These are phyloP conservation scores for Notechis scutatus DNA, from an alignment of 2,113 vertebrate species.

Conservation along the genomic window DNA sequence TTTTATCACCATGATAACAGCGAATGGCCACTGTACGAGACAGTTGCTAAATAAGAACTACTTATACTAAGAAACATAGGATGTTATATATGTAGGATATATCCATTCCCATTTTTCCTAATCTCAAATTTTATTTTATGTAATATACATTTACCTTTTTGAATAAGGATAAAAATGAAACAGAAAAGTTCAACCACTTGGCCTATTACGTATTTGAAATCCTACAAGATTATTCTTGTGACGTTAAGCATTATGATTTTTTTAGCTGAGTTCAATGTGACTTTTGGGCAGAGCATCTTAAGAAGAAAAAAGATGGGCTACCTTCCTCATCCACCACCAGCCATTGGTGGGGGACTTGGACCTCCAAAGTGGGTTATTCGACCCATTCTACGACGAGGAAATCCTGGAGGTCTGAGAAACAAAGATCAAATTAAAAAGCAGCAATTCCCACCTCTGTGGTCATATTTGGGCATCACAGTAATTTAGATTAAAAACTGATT, in stretches of 20 bases:
- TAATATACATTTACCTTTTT: background rate
- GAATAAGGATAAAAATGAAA: background rate
- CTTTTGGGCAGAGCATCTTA: background rate
- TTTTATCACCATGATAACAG: background rate
- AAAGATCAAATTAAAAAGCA: background rate
- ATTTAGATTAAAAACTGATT: background rate
- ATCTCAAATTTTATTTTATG: background rate
- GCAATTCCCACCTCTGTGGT: background rate
- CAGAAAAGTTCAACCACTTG: background rate
- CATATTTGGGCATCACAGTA: background rate
- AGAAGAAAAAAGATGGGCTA: conserved; percentile 56
- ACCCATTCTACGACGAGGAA: conserved; percentile 87
- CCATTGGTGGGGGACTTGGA: conserved; percentile 90
- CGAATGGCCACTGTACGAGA: background rate
- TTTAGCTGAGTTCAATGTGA: background rate
- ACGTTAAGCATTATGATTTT: background rate
- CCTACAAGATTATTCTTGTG: background rate
- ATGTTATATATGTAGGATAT: background rate
- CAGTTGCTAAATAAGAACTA: background rate
- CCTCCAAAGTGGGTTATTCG: conserved; percentile 85
- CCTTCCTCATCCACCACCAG: conserved; percentile 98
- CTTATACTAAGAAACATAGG: background rate
- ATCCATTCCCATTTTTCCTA: background rate
- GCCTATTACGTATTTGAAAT: background rate
- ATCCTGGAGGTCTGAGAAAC: conserved; percentile 81